Conservation (phyloP, 1,140 invertebrate species). For the Drosophila teissieri region DNA sequence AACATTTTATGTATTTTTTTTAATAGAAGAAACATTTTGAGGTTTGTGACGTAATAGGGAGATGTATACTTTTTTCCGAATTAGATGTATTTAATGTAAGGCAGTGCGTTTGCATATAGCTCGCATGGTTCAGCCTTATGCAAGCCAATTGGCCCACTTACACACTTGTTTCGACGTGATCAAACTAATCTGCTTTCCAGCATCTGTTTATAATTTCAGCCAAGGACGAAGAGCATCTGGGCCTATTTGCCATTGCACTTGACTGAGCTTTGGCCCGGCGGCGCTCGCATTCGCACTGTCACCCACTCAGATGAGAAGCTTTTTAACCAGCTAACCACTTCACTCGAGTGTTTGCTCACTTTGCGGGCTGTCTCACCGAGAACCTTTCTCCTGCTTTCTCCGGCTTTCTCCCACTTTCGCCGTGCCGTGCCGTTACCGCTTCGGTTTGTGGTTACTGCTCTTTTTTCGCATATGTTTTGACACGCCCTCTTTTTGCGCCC, state of each 20-base stretch:
- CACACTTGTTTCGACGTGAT: conserved; percentile 26
- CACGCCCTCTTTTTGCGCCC: conserved; percentile 53
- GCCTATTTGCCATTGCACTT: conserved; percentile 54
- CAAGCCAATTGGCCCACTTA: conserved; percentile 36
- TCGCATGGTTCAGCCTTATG: background rate
- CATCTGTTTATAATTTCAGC: conserved; percentile 52
- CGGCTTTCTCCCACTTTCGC: background rate
- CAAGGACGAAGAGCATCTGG: conserved; percentile 16
- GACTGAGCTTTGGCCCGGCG: conserved; percentile 50
- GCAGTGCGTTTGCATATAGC: too few species aligned
- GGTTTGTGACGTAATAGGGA: too few species aligned
- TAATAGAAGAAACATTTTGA: too few species aligned
- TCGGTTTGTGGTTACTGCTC: conserved; percentile 43
- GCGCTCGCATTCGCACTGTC: conserved; percentile 29
- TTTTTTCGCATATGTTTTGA: conserved; percentile 71
- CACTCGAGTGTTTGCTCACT: conserved; percentile 78
- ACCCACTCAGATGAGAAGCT: conserved; percentile 25
- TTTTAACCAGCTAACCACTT: conserved; percentile 74
- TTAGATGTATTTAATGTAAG: too few species aligned
- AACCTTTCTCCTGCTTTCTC: conserved; percentile 20
- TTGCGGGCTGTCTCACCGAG: conserved; percentile 51
- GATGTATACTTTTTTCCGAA: too few species aligned
- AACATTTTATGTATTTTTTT: too few species aligned
- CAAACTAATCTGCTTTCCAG: conserved; percentile 43
- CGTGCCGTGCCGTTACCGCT: conserved; percentile 30